A percentile compares a stretch with the other conserved stretches of the same genome.
These are phyloP conservation scores for Parazoanthus atlanticus DNA, from an alignment of 92 coral and sea anemone genomes.

Conservation along the genomic window DNA sequence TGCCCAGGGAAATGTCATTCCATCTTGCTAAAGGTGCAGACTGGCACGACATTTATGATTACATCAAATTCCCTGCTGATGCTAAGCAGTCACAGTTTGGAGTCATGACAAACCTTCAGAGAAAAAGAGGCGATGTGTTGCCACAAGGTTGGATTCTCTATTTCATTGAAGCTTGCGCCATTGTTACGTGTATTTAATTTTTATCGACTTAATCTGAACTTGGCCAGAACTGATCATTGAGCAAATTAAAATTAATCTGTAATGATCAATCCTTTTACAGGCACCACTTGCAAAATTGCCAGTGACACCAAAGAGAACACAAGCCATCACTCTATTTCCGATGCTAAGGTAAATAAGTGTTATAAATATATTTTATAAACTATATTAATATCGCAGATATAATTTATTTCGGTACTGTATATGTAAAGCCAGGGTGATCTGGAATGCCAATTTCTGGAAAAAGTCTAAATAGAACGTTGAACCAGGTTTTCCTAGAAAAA, in stretches of 20 bases:
- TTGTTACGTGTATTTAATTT: not conserved
- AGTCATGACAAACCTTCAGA: slow-evolving; percentile 72
- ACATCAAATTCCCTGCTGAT: slow-evolving; percentile 91
- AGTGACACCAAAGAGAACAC: slow-evolving; percentile 1
- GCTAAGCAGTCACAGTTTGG: slow-evolving; percentile 78
- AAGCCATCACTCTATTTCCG: not conserved
- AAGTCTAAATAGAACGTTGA: too few species aligned
- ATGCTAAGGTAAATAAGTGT: not conserved
- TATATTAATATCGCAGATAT: not conserved
- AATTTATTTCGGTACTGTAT: too few species aligned
- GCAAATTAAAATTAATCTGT: not conserved
- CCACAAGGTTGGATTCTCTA: slow-evolving; percentile 20
- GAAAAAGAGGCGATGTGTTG: slow-evolving; percentile 12
- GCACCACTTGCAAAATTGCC: slow-evolving; percentile 6
- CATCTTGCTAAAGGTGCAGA: slow-evolving; percentile 81
- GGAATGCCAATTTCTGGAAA: too few species aligned
- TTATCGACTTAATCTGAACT: too few species aligned
- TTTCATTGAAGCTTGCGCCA: not conserved
- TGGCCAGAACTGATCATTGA: not conserved
- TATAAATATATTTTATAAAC: not conserved
- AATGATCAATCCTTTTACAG: not conserved
- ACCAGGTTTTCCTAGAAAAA: too few species aligned
- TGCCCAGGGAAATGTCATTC: slow-evolving; percentile 96
- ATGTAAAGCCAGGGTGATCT: too few species aligned
- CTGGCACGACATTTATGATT: slow-evolving; percentile 87